Percentiles rank a stretch among this genome's conserved stretches.
Evolutionary conservation across 2,888 invertebrate species (phyloP).

Genomic region (Cataglyphis albicans): DNA sequence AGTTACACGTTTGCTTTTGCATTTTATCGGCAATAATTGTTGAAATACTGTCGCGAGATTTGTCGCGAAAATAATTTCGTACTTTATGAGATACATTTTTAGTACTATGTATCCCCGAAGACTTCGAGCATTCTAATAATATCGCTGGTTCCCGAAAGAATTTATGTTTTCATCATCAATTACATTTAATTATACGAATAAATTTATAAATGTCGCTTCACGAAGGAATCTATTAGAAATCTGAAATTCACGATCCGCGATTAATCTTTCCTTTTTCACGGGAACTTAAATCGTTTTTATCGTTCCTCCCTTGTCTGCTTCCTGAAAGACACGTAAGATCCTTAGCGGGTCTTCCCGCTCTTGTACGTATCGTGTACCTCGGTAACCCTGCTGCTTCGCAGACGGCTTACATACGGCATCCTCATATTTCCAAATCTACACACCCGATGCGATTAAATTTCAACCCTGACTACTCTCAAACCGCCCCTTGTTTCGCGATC

Average conservation of each 20-base stretch:
- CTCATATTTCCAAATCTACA: slow-evolving; percentile 66
- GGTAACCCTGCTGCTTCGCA: slow-evolving; percentile 36
- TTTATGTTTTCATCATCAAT: neutral
- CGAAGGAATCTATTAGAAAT: neutral
- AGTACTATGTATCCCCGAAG: neutral
- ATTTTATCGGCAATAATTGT: slow-evolving; percentile 5
- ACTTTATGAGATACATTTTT: neutral
- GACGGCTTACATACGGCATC: slow-evolving; percentile 62
- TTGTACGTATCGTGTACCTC: slow-evolving; percentile 23
- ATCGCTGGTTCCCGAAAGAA: neutral
- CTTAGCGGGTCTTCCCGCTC: slow-evolving; percentile 51
- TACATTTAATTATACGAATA: neutral
- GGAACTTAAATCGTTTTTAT: slow-evolving; percentile 14
- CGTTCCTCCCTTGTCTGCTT: slow-evolving; percentile 33
- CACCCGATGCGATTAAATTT: slow-evolving; percentile 70
- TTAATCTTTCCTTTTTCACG: slow-evolving; percentile 16
- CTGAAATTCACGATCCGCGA: neutral
- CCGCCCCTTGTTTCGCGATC: slow-evolving; percentile 66
- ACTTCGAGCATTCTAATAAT: too few species aligned
- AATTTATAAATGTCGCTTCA: neutral
- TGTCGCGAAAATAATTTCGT: neutral
- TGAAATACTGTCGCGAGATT: neutral
- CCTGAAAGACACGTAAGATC: slow-evolving; percentile 40
- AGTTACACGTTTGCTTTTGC: slow-evolving; percentile 21
- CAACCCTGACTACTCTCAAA: slow-evolving; percentile 70